Conservation (phyloP, 92 coral and sea anemone genomes). For the Phenganax stokvisi region DNA sequence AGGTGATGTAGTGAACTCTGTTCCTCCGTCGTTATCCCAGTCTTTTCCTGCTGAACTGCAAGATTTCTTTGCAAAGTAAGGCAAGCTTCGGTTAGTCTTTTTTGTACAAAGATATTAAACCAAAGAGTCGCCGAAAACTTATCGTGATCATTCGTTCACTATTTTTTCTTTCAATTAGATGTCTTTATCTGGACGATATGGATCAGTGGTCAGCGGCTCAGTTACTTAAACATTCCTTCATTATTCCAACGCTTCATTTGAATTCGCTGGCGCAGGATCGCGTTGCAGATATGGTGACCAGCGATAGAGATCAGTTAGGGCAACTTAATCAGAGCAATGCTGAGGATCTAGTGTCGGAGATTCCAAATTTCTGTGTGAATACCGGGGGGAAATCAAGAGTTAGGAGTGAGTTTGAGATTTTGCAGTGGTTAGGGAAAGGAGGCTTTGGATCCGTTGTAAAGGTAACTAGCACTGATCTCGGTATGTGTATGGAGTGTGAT, state of each 20-base stretch:
- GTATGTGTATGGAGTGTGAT: too few relatives aligned
- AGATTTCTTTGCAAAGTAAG: conserved; percentile 75
- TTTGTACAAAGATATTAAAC: too few relatives aligned
- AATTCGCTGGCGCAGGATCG: conserved; percentile 32
- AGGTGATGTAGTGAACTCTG: conserved; percentile 66
- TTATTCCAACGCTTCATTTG: conserved; percentile 41
- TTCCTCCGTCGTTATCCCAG: conserved; percentile 54
- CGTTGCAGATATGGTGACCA: conserved; percentile 27
- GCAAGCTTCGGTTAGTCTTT: too few relatives aligned
- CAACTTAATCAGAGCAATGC: conserved; percentile 45
- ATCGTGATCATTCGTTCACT: neutral
- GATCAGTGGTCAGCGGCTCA: conserved; percentile 83
- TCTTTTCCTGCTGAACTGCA: conserved; percentile 66
- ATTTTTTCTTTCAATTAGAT: conserved; percentile 43
- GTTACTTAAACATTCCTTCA: conserved; percentile 67
- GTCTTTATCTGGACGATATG: conserved; percentile 66
- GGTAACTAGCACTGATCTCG: conserved; percentile 42
- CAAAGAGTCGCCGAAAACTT: too few relatives aligned
- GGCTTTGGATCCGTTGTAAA: conserved; percentile 93
- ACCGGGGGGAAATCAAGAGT: conserved; percentile 88
- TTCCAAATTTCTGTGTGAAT: conserved; percentile 66
- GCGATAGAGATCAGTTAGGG: conserved; percentile 28
- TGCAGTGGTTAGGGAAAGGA: conserved; percentile 90
- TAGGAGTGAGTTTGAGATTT: conserved; percentile 80
- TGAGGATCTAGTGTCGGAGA: conserved; percentile 67